Conservation (phyloP, 2,888 invertebrate species). For the Epistrophe grossulariae region DNA sequence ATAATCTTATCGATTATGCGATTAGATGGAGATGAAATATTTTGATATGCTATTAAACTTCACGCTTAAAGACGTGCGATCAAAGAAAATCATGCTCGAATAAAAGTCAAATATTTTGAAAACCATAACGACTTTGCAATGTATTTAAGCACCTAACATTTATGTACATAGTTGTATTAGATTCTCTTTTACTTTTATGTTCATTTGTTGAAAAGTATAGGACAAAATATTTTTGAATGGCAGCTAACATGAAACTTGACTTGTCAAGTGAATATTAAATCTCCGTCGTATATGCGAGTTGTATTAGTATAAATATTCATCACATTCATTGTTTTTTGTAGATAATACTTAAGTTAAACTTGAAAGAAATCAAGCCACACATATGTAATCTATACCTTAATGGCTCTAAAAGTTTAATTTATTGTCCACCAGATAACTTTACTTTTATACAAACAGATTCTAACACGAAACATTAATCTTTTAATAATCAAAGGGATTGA, state of each 20-base stretch:
- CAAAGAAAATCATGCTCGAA: neutral
- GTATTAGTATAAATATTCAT: too few species aligned
- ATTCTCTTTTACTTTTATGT: too few species aligned
- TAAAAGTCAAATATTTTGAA: conserved; percentile 29
- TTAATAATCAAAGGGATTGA: conserved; percentile 2
- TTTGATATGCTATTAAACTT: neutral
- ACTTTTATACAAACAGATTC: neutral
- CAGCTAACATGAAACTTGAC: too few species aligned
- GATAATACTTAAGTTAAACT: too few species aligned
- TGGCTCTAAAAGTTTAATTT: neutral
- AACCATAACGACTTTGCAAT: neutral
- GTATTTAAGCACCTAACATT: too few species aligned
- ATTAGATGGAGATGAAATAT: conserved; percentile 26
- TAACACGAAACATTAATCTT: conserved; percentile 1
- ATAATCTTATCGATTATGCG: conserved; percentile 33
- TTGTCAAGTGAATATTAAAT: too few species aligned
- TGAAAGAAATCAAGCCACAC: neutral
- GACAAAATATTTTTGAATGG: too few species aligned
- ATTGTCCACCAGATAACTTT: neutral
- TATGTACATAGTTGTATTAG: too few species aligned
- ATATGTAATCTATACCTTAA: too few species aligned
- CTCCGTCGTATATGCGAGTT: too few species aligned
- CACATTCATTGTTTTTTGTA: too few species aligned
- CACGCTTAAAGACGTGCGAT: neutral
- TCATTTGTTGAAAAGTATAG: too few species aligned